These are phyloP conservation scores for Diplosoma virens DNA, from an alignment of 23 tunicate species.

Conservation along the genomic window DNA sequence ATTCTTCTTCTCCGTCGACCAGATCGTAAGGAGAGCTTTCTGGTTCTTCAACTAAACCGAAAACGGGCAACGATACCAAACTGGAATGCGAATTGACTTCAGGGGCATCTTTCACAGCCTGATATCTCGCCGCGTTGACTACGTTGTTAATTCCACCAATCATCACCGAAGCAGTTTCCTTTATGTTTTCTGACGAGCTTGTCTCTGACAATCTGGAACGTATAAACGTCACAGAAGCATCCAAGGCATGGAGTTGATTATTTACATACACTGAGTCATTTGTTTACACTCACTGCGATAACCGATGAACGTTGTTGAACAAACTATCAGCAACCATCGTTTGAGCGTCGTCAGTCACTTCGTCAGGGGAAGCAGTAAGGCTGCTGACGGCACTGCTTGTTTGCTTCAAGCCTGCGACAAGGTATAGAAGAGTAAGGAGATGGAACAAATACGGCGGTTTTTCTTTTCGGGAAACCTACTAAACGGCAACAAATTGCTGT, in stretches of 20 bases:
- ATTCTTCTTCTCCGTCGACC: slow-evolving; percentile 64
- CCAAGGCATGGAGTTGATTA: background rate
- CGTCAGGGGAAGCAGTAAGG: slow-evolving; percentile 45
- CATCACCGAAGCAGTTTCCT: slow-evolving; percentile 57
- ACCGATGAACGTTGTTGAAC: slow-evolving; percentile 24
- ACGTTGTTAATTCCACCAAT: slow-evolving; percentile 52
- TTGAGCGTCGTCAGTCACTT: slow-evolving; percentile 60
- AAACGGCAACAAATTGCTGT: no score
- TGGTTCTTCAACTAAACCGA: slow-evolving; percentile 23
- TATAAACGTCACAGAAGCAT: no score
- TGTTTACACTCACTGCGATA: slow-evolving; percentile 21
- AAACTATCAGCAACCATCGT: slow-evolving; percentile 50
- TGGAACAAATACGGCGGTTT: no score
- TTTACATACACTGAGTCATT: background rate
- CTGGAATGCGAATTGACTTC: slow-evolving; percentile 24
- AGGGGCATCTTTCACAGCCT: slow-evolving; percentile 25
- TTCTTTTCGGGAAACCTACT: no score
- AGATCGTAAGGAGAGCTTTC: slow-evolving; percentile 26
- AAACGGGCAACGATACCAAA: slow-evolving; percentile 43
- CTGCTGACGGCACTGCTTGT: slow-evolving; percentile 64
- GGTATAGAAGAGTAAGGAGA: no score
- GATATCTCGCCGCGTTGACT: slow-evolving; percentile 52
- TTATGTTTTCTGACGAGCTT: slow-evolving; percentile 48
- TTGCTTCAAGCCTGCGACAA: slow-evolving; percentile 54
- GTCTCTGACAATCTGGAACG: slow-evolving; percentile 48